Base-by-base conservation (phyloP, 1,140 invertebrate species). In the Agrypnia vestita region DNA sequence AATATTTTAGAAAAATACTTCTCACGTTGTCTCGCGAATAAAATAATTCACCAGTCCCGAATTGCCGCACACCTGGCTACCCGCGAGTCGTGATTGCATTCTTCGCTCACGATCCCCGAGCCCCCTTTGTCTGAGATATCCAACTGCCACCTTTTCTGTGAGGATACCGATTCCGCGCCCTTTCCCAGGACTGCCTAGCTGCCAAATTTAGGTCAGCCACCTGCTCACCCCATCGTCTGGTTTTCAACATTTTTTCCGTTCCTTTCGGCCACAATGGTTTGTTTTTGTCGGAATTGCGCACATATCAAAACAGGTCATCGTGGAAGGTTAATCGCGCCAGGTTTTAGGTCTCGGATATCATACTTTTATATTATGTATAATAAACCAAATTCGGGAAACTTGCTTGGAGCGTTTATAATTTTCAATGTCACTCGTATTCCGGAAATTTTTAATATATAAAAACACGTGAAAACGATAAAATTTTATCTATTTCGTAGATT, bases 191-290 rank as follows among this genome's bases (percentile, higher is more conserved):
- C 35, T 56, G 47, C 69, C 69, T n/a, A 25, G 49, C 69, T 73
- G 51, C 25, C 25, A 53, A 35, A 74, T 74, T 74, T 74, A 56
- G 71, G 71, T 74, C 71, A 55, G 71, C 51, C 71, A 74, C 71
- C 71, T 74, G 71, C 71, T 56, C 71, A 56, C 51, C 25, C 51
- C 25, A 13, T 51, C 17, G 71, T n/a, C 53, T 12, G 64, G 35
- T 19, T 69, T 69, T 56, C 43, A 74, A 15, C 19, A 13, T 25
- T 73, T 67, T 35, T 15, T 56, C 71, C 13, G 19, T 25, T 73
- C 25, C 69, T 74, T 56, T 74, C n/a, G 13, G 11, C 43, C 25
- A 56, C 71, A 44, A 74, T 74, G 51, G 51, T 55, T 71, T 71
- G 67, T 71, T 51, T 35, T 71, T 51, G 47, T n/a, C 49, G 15